Evolutionary conservation across 1,140 invertebrate genomes (phyloP).

Genomic region (Listronotus oregonensis): DNA sequence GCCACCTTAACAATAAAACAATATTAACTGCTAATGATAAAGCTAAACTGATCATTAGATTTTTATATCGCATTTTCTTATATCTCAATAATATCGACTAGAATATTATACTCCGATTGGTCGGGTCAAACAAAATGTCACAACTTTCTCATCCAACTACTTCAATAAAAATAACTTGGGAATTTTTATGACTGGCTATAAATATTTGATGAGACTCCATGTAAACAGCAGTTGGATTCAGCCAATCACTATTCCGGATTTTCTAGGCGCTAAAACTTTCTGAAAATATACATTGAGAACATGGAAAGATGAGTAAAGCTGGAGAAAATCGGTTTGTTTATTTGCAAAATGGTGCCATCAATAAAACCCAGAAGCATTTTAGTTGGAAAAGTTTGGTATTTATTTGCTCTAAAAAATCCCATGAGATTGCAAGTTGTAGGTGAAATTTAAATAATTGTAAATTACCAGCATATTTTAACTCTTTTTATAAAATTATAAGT

Average conservation of each 20-base stretch:
- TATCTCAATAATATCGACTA: no score
- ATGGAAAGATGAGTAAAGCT: conserved; percentile 2
- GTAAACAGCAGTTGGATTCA: conserved; percentile 5
- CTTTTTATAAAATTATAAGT: no score
- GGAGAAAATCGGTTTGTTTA: neutral
- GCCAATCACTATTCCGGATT: neutral
- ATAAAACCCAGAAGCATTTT: neutral
- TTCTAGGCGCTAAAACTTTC: neutral
- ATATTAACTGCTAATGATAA: no score
- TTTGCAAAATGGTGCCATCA: conserved; percentile 2
- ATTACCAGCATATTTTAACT: no score
- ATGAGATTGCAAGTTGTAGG: no score
- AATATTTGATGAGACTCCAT: conserved; percentile 12
- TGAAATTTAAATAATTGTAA: no score
- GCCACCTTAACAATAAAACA: no score
- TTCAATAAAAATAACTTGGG: conserved; percentile 11
- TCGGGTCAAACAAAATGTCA: neutral
- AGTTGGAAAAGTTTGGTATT: no score
- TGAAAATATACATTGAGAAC: conserved; percentile 3
- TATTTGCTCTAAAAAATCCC: no score
- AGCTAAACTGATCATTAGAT: no score
- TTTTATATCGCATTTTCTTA: no score
- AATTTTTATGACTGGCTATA: conserved; percentile 13
- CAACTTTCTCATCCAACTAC: conserved; percentile 4
- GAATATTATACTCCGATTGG: neutral